Base-by-base conservation (phyloP, 2,113 vertebrate genomes). In the Cochlearius cochlearius region DNA sequence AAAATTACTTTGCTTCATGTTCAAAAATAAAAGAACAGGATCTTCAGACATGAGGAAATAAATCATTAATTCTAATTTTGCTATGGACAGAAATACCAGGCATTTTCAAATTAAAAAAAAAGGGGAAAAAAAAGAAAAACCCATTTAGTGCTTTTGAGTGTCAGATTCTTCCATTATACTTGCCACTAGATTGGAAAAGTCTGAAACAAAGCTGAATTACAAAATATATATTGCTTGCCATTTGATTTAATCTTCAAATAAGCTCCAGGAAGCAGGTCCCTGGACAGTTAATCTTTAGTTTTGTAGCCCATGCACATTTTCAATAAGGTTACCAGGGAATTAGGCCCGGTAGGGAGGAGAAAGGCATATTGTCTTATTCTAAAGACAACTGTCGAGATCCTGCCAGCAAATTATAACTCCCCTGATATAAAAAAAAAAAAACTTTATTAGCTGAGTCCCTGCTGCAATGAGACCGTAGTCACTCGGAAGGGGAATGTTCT, bases 201-300 rank as follows among this genome's bases (percentile, higher is more conserved):
- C 94, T 94, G 93, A 97, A 98, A 98, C 96, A 97, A 97, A 98
- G 97, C 95, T 74, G 41, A 97, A 98, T 98, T 98, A 98, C 96
- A 94, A 97, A 97, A 98, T 97, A 98, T 97, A 97, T 98, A 97
- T 98, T 95, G 96, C 96, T 95, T 98, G 97, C 96, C 97, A 98
- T 98, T 98, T 98, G 97, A 98, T 98, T 98, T 98, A 98, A 98
- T 98, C 98, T 98, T 98, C 98, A 98, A 98, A 97, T 97, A 98
- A 98, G 98, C 97, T 97, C 94, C 96, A 97, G 97, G 97, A 98
- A 98, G 96, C 97, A 98, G 97, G 96, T 98, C 97, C 97, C 98
- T 96, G 97, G 98, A 98, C 97, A 97, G 97, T 97, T 98, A 98
- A 98, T 98, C 98, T 98, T 98, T 97, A 97, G 96, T 98, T 98